phyloP scores from a whole-genome alignment of 2,113 vertebrate genomes.

The Corvus hawaiiensis region DNA sequence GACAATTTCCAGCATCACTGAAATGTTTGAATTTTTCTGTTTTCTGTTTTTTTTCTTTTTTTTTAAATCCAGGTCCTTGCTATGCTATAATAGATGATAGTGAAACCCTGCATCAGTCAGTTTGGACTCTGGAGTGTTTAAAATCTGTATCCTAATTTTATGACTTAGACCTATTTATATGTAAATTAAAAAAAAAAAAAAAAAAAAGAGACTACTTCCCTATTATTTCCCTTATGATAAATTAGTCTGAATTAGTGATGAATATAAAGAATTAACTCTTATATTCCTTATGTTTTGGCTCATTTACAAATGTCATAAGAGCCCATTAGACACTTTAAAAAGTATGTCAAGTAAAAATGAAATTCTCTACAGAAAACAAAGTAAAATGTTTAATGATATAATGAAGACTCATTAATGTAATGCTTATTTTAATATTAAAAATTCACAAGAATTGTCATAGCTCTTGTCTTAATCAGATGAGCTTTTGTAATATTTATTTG shows the following conservation, averaged over 20 bases:
- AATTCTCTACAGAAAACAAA: constrained; percentile 54
- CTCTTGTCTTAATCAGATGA: constrained; percentile 58
- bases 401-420: constrained; percentile 60
- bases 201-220: not conserved
- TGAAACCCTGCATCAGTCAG: not conserved
- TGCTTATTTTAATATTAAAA: constrained; percentile 66
- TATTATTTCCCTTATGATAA: constrained; percentile 59
- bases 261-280: constrained; percentile 54
- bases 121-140: constrained; percentile 30
- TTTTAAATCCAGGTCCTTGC: not conserved
- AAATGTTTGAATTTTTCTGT: not conserved
- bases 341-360: constrained; percentile 41
- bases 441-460: constrained; percentile 61
- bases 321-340: constrained; percentile 35
- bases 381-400: constrained; percentile 55
- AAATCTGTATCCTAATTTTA: constrained; percentile 34
- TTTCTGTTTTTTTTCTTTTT: too few species aligned
- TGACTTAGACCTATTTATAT: constrained; percentile 40
- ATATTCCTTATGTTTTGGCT: constrained; percentile 39
- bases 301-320: constrained; percentile 57
- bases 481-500: constrained; percentile 59
- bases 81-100: not conserved
- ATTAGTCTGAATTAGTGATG: constrained; percentile 59
- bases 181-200: constrained; percentile 9
- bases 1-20: not conserved